Evolutionary conservation across 2,888 invertebrate species (phyloP).

Genomic region (Euzetes globulus): DNA sequence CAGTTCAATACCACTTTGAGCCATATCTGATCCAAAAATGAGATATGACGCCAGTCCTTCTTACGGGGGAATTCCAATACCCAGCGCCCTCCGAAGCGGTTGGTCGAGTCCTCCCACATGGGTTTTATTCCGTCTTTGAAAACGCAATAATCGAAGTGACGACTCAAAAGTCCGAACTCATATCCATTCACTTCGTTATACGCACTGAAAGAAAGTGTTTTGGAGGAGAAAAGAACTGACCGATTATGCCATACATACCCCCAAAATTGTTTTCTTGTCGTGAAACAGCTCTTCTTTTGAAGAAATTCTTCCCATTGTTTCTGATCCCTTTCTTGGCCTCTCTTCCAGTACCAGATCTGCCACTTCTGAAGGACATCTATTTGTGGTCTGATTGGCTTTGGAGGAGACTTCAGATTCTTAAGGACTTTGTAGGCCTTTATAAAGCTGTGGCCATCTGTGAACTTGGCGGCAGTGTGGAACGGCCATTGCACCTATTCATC

Average conservation of each 20-base stretch:
- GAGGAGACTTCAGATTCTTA: too few relatives aligned
- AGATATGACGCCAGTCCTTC: neutral
- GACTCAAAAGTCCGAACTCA: neutral
- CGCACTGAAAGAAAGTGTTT: neutral
- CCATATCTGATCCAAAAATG: neutral
- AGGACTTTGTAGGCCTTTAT: too few relatives aligned
- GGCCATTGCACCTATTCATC: too few relatives aligned
- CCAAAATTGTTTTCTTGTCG: neutral
- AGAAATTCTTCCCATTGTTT: neutral
- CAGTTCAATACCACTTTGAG: constrained; percentile 6
- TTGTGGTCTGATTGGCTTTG: too few relatives aligned
- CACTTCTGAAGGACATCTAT: neutral
- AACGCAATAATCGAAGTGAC: neutral
- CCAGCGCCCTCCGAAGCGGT: constrained; percentile 1
- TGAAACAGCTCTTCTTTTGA: neutral
- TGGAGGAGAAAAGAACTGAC: neutral
- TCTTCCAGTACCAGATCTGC: constrained; percentile 3
- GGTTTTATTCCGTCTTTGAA: constrained; percentile 19
- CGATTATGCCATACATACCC: neutral
- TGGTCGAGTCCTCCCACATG: constrained; percentile 15
- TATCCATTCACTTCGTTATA: neutral
- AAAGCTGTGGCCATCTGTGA: too few relatives aligned
- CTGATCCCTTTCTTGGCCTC: neutral
- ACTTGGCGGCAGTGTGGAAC: too few relatives aligned
- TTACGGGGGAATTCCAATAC: neutral